These are phyloP conservation scores for Acrocephalus scirpaceus DNA, from an alignment of 2,797 vertebrate species.

Conservation along the genomic window DNA sequence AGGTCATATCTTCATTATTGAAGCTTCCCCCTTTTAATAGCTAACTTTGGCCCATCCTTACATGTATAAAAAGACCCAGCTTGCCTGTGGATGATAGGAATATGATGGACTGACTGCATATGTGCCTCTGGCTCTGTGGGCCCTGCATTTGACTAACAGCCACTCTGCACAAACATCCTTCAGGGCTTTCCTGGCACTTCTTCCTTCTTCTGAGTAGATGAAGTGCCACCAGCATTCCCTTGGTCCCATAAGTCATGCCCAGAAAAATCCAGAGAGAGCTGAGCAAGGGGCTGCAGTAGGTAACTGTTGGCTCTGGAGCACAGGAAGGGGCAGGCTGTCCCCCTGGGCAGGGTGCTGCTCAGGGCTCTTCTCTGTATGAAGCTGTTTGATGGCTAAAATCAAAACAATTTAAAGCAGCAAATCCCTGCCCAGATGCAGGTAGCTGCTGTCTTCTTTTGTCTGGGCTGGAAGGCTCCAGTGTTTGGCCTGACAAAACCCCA, in stretches of 20 bases:
- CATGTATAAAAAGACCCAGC: not conserved
- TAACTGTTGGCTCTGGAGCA: not conserved
- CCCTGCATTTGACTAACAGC: rapidly evolving
- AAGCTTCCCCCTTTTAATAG: not conserved
- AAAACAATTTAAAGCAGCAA: not conserved
- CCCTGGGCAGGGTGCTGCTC: not conserved
- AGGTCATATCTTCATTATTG: not conserved
- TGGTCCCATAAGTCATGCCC: not conserved
- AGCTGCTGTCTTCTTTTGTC: not conserved
- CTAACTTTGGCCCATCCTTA: not conserved
- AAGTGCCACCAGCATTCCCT: not conserved
- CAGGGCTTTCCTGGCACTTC: not conserved
- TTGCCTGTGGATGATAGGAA: not conserved
- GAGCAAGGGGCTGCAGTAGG: not conserved
- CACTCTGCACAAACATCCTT: too few species aligned
- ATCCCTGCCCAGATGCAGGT: not conserved
- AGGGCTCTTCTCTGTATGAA: not conserved
- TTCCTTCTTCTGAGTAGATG: not conserved
- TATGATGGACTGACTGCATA: not conserved
- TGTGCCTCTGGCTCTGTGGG: not conserved
- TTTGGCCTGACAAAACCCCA: not conserved
- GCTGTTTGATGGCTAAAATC: not conserved
- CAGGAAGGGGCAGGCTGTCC: not conserved
- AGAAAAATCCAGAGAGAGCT: not conserved
- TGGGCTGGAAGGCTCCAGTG: not conserved